Evolutionary conservation across 2,797 vertebrate species (phyloP).

Genomic region (Pseudochaenichthys georgianus): DNA sequence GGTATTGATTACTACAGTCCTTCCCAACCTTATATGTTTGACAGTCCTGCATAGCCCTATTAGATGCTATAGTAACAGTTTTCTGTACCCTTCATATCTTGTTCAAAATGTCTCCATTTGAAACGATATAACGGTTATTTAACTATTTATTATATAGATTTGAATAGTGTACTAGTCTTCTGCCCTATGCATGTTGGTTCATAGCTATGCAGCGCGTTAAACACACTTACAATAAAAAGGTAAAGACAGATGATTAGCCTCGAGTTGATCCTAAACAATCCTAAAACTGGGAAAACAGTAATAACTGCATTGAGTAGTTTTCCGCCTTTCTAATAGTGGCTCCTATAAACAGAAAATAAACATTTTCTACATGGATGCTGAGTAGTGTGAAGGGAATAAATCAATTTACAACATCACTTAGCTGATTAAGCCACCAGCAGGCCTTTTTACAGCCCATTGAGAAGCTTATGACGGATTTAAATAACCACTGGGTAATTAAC

Average conservation of each 20-base stretch:
- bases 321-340: background rate
- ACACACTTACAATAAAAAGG: background rate
- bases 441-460: slow-evolving; percentile 69
- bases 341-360: background rate
- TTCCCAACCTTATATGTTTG: background rate
- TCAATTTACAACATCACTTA: slow-evolving; percentile 71
- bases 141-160: too few species aligned
- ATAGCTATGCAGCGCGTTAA: background rate
- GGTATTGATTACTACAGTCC: background rate
- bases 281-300: background rate
- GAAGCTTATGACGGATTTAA: slow-evolving; percentile 77
- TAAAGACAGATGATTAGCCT: background rate
- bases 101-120: background rate
- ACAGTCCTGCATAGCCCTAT: background rate
- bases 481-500: slow-evolving; percentile 76
- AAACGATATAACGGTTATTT: background rate
- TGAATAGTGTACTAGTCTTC: background rate
- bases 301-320: background rate
- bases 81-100: background rate
- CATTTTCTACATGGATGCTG: slow-evolving; percentile 17
- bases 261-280: background rate
- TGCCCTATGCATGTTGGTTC: background rate
- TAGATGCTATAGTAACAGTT: background rate
- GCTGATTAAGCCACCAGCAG: slow-evolving; percentile 71
- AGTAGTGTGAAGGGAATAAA: slow-evolving; percentile 63